Conservation (phyloP, 2,113 vertebrate species). For the Tangachromis dhanisi region DNA sequence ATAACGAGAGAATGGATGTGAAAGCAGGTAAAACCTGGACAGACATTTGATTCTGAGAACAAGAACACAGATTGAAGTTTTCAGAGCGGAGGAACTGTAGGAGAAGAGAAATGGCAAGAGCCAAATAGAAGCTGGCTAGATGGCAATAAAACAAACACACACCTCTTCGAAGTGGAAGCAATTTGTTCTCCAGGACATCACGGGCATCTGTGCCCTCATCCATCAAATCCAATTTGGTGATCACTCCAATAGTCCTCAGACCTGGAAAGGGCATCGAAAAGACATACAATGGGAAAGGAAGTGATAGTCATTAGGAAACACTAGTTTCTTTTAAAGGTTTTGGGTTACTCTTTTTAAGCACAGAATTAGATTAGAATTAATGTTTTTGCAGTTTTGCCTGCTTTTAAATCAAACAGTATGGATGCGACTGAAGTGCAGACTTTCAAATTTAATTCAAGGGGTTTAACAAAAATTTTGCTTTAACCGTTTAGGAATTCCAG, state of each 20-base stretch:
- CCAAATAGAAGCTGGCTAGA: neutral
- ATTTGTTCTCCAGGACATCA: conserved; percentile 88
- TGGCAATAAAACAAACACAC: neutral
- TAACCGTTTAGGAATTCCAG: neutral
- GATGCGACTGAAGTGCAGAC: neutral
- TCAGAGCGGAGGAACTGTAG: neutral
- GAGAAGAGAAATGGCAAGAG: neutral
- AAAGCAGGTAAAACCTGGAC: neutral
- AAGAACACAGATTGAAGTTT: neutral
- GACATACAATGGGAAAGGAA: neutral
- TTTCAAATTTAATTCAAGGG: neutral
- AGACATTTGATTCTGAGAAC: neutral
- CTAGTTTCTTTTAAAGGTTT: neutral
- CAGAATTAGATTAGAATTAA: neutral
- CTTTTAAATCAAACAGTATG: neutral
- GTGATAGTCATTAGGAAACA: neutral
- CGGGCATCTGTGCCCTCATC: conserved; percentile 91
- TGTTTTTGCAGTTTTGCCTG: rapidly evolving
- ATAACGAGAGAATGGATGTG: neutral
- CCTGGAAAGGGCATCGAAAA: conserved; percentile 58
- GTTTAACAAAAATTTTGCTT: neutral
- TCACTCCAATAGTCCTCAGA: conserved; percentile 88
- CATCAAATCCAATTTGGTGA: conserved; percentile 94
- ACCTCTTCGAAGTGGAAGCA: conserved; percentile 90
- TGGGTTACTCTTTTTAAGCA: neutral